These are phyloP conservation scores for Clitarchus hookeri DNA, from an alignment of 2,888 invertebrate genomes.

Conservation along the genomic window DNA sequence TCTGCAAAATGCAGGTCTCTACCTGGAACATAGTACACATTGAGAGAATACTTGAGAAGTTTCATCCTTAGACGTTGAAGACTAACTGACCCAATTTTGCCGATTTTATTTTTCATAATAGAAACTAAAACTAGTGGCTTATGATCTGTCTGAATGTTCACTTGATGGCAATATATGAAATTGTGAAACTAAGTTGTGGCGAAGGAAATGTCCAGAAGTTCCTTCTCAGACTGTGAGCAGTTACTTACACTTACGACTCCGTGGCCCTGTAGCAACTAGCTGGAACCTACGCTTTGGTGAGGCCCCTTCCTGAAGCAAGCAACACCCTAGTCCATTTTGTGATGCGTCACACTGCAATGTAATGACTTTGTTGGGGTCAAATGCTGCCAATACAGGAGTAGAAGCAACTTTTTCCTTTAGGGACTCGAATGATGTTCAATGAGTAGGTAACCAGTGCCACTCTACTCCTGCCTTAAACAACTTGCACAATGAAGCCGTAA, in stretches of 20 bases:
- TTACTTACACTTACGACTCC: too few species aligned
- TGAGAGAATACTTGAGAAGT: background rate
- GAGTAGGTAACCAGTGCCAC: too few species aligned
- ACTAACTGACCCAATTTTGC: background rate
- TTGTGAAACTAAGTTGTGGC: background rate
- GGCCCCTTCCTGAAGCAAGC: too few species aligned
- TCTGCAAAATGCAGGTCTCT: background rate
- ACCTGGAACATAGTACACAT: slow-evolving; percentile 2
- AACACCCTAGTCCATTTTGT: too few species aligned
- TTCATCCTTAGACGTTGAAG: background rate
- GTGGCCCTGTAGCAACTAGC: too few species aligned
- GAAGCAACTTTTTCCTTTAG: background rate
- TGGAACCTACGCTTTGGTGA: too few species aligned
- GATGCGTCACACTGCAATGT: too few species aligned
- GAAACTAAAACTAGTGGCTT: background rate
- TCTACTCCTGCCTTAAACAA: background rate
- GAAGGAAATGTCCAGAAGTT: too few species aligned
- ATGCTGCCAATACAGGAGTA: background rate
- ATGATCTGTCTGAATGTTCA: background rate
- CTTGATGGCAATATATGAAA: background rate
- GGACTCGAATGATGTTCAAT: too few species aligned
- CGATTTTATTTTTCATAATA: background rate
- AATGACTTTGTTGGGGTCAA: background rate
- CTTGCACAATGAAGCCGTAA: background rate
- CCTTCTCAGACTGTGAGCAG: too few species aligned